Conservation (phyloP, 2,797 vertebrate genomes). For the Acanthurus tractus region DNA sequence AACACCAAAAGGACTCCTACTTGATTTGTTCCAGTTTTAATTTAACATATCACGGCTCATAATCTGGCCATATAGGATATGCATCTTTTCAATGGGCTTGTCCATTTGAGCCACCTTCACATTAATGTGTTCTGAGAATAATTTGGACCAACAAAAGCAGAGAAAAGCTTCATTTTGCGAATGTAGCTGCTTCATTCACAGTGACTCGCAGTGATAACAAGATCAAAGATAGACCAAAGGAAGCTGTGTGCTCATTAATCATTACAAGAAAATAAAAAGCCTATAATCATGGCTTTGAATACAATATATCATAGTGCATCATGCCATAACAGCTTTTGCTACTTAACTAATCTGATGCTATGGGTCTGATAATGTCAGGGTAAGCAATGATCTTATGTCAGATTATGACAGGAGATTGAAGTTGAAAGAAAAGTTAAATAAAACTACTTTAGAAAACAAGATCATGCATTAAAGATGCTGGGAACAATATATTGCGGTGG, state of each 20-base stretch:
- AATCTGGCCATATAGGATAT: slow-evolving; percentile 77
- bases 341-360: neutral
- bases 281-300: neutral
- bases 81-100: slow-evolving; percentile 66
- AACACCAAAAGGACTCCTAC: slow-evolving; percentile 84
- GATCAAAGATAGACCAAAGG: slow-evolving; percentile 14
- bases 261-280: neutral
- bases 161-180: neutral
- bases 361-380: neutral
- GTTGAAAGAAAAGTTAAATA: slow-evolving; percentile 7
- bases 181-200: neutral
- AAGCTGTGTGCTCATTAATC: slow-evolving; percentile 5
- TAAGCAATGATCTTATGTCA: neutral
- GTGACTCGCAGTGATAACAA: neutral
- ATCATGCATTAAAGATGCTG: neutral
- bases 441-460: slow-evolving; percentile 14
- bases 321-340: slow-evolving; percentile 1
- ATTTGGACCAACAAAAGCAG: slow-evolving; percentile 3
- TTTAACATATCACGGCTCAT: slow-evolving; percentile 87
- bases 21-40: slow-evolving; percentile 87
- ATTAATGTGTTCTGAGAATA: slow-evolving; percentile 26
- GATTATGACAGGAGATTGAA: slow-evolving; percentile 5
- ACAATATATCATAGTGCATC: neutral
- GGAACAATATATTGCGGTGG: neutral
- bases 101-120: slow-evolving; percentile 57